These are phyloP conservation scores for Thunnus maccoyii DNA, from an alignment of 2,113 vertebrate species.

Conservation along the genomic window DNA sequence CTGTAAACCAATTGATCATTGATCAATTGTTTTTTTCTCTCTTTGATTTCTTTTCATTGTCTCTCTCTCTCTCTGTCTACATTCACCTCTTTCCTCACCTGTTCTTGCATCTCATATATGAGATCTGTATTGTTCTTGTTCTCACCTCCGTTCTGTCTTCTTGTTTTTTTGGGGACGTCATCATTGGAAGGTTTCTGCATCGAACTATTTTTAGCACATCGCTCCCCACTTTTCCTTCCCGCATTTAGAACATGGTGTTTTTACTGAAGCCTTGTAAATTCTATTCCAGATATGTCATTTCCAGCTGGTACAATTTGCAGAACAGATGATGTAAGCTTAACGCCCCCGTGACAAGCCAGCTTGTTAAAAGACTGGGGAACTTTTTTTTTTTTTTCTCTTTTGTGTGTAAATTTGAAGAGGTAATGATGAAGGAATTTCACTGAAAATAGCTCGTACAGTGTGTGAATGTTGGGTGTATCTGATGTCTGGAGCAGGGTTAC, in stretches of 20 bases:
- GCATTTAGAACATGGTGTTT: constrained; percentile 35
- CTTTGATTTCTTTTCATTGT: no score
- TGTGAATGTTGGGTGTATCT: background rate
- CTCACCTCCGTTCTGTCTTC: background rate
- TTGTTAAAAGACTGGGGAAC: constrained; percentile 6
- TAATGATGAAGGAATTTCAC: constrained; percentile 28
- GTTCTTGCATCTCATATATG: no score
- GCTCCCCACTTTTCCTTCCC: background rate
- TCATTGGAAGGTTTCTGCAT: constrained; percentile 7
- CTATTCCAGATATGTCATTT: constrained; percentile 33
- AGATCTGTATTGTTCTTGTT: background rate
- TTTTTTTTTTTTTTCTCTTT: background rate
- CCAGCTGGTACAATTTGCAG: constrained; percentile 15
- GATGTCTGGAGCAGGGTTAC: background rate
- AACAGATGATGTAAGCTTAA: constrained; percentile 40
- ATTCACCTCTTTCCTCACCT: background rate
- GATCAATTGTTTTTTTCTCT: no score
- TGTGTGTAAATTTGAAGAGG: constrained; percentile 7
- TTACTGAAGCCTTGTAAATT: constrained; percentile 25
- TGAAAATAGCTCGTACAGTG: constrained; percentile 7
- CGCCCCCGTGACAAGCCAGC: background rate
- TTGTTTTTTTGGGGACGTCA: background rate
- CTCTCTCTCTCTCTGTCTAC: background rate
- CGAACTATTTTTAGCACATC: constrained; percentile 28
- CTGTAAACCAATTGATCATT: no score